Evolutionary conservation across 2,888 invertebrate species (phyloP).

Genomic region (Amaurobius ferox): DNA sequence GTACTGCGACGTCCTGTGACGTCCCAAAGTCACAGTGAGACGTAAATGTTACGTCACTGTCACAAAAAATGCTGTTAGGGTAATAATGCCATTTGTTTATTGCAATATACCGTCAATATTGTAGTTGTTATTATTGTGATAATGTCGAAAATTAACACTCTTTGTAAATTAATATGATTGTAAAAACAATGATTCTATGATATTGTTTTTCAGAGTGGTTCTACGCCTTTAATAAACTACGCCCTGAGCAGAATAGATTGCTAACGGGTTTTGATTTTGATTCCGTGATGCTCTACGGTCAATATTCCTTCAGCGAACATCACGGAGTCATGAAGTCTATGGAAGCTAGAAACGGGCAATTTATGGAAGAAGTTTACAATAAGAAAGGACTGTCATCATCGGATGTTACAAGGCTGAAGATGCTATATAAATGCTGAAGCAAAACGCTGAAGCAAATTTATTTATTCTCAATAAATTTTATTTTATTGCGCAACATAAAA

Average conservation of each 20-base stretch:
- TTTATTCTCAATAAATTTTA: too few species aligned
- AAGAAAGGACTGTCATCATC: conserved; percentile 2
- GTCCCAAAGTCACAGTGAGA: too few species aligned
- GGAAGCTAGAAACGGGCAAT: not conserved
- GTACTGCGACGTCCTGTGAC: too few species aligned
- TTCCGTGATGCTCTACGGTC: conserved; percentile 79
- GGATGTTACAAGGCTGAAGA: not conserved
- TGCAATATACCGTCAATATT: too few species aligned
- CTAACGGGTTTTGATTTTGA: conserved; percentile 77
- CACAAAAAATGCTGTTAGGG: too few species aligned
- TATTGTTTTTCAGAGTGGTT: not conserved
- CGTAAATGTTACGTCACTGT: too few species aligned
- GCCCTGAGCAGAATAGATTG: conserved; percentile 9
- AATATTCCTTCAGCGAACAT: conserved; percentile 78
- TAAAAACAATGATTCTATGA: too few species aligned
- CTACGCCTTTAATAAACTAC: conserved; percentile 1
- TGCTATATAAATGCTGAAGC: conserved; percentile 1
- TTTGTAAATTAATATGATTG: too few species aligned
- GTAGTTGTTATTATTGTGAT: too few species aligned
- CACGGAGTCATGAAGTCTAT: not conserved
- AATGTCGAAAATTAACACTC: too few species aligned
- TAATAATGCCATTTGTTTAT: too few species aligned
- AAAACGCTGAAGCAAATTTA: not conserved
- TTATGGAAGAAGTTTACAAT: conserved; percentile 9
- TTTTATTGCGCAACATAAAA: too few species aligned